These are phyloP conservation scores for Pedetes capensis DNA, from an alignment of 2,113 vertebrate genomes.

Conservation along the genomic window DNA sequence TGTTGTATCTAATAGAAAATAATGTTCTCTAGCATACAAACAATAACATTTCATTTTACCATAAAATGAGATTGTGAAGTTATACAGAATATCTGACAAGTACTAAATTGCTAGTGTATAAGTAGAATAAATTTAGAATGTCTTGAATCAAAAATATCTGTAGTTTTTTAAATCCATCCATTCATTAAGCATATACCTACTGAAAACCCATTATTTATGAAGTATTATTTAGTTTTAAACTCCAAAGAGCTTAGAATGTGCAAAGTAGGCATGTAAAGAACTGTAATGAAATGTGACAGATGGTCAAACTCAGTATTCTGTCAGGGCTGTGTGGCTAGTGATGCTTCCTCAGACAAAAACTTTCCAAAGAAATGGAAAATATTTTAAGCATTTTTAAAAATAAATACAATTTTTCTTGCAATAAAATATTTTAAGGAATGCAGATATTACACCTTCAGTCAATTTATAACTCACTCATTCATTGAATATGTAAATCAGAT, in stretches of 20 bases:
- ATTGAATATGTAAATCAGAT: background rate
- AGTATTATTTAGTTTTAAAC: background rate
- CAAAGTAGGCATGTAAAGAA: background rate
- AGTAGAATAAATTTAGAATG: background rate
- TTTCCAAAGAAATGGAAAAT: background rate
- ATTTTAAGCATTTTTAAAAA: background rate
- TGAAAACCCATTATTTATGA: background rate
- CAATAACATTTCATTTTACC: background rate
- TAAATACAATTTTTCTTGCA: background rate
- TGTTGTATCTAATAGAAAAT: slow-evolving; percentile 31
- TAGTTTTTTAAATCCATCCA: background rate
- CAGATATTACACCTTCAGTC: background rate
- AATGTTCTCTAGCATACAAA: background rate
- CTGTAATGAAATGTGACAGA: background rate
- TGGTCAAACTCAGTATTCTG: background rate
- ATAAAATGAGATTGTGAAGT: background rate
- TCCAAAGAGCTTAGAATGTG: background rate
- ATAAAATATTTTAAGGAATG: background rate
- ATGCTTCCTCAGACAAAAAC: background rate
- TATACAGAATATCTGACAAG: background rate
- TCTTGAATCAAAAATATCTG: background rate
- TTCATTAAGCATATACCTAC: background rate
- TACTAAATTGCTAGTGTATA: background rate
- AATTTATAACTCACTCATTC: background rate
- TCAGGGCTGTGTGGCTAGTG: background rate